Evolutionary conservation across 2,797 vertebrate genomes (phyloP).

Genomic region (Perodicticus potto): DNA sequence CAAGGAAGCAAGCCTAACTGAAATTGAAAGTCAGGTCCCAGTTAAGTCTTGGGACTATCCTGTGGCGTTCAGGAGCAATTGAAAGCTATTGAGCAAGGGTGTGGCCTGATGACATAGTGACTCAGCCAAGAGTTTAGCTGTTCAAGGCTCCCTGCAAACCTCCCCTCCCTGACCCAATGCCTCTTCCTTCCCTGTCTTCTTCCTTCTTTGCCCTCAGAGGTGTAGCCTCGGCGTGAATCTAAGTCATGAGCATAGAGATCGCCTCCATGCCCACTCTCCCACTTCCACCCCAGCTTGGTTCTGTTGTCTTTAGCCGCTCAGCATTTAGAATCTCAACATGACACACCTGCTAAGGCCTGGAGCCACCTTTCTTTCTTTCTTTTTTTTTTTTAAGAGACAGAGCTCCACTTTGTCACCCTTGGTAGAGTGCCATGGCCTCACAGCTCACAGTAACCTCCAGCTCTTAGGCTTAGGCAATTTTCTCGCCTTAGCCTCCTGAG

Average conservation of each 20-base stretch:
- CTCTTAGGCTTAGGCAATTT: no score
- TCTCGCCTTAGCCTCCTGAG: no score
- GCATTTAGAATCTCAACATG: background rate
- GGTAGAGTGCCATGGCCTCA: no score
- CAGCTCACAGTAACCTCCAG: no score
- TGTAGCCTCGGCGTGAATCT: constrained; percentile 1
- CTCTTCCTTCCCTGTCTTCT: background rate
- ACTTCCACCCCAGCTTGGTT: background rate
- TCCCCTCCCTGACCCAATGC: background rate
- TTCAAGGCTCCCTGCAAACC: background rate
- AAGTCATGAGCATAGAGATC: background rate
- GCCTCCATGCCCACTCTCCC: background rate
- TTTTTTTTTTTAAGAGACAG: no score
- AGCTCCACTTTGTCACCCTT: no score
- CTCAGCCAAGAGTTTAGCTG: constrained; percentile 38
- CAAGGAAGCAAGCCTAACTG: background rate
- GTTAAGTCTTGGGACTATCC: constrained; percentile 8
- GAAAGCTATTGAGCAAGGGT: constrained; percentile 5
- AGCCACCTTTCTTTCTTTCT: background rate
- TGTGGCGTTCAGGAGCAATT: background rate
- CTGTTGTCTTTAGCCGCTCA: background rate
- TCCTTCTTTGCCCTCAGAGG: background rate
- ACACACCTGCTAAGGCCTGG: background rate
- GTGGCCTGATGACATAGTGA: constrained; percentile 54
- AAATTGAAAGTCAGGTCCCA: background rate